These are phyloP conservation scores for Picus viridis DNA, from an alignment of 2,797 vertebrate species.

Conservation along the genomic window DNA sequence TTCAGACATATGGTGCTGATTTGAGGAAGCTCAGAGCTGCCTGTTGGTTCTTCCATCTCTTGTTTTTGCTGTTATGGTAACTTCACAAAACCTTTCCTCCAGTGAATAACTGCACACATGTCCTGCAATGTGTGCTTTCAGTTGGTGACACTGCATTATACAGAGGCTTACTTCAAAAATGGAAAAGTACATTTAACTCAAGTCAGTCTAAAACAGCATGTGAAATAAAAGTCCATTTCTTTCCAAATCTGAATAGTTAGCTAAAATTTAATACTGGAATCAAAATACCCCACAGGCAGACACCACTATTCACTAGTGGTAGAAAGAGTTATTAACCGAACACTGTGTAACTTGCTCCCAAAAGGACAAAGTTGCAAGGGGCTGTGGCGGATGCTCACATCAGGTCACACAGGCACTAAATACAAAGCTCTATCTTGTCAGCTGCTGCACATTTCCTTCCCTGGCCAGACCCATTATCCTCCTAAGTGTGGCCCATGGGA, in stretches of 20 bases:
- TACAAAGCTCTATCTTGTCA: not conserved
- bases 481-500: not conserved
- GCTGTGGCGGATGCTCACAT: not conserved
- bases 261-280: not conserved
- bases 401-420: not conserved
- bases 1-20: not conserved
- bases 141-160: not conserved
- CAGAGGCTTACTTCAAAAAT: not conserved
- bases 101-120: accelerated
- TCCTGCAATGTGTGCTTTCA: not conserved
- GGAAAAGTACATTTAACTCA: not conserved
- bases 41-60: not conserved
- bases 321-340: not conserved
- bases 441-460: not conserved
- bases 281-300: not conserved
- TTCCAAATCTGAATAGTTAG: not conserved
- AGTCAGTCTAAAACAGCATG: not conserved
- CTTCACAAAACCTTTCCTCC: not conserved
- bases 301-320: not conserved
- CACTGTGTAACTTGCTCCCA: not conserved
- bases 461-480: not conserved
- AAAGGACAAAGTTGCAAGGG: not conserved
- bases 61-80: not conserved
- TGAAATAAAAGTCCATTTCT: not conserved
- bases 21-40: not conserved